phyloP scores from a whole-genome alignment of 2,797 vertebrate genomes.

The Halcyon badia region DNA sequence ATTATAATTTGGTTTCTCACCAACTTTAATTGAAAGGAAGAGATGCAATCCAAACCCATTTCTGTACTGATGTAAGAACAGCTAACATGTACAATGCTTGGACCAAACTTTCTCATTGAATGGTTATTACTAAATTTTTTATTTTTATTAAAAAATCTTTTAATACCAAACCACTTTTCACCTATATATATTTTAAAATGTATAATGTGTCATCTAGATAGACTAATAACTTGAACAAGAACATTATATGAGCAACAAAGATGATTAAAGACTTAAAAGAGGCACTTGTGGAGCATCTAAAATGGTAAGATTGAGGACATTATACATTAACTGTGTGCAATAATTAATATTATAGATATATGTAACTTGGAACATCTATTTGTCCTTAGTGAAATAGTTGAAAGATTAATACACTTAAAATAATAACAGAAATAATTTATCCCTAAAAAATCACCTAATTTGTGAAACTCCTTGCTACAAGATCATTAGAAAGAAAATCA shows the following conservation, averaged over 20 bases:
- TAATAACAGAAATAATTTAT: not conserved
- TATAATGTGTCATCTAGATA: not conserved
- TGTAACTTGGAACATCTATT: not conserved
- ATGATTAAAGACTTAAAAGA: not conserved
- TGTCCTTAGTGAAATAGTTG: not conserved
- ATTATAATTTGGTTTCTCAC: constrained; percentile 66
- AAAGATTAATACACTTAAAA: not conserved
- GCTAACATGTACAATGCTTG: not conserved
- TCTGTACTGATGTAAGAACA: constrained; percentile 55
- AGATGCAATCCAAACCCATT: constrained; percentile 43
- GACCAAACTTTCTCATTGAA: constrained; percentile 42
- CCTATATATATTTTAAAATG: not conserved
- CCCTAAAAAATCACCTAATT: not conserved
- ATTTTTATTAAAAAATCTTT: constrained; percentile 5
- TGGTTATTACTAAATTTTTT: not conserved
- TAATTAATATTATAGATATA: not conserved
- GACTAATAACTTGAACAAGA: not conserved
- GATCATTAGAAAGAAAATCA: not conserved
- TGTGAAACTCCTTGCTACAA: not conserved
- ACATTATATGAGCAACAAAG: not conserved
- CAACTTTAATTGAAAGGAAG: constrained; percentile 55
- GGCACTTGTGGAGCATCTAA: not conserved
- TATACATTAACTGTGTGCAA: not conserved
- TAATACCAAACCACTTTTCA: not conserved
- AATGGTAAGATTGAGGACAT: not conserved